Evolutionary conservation across 30 jellyfish, hydroid and myxozoan species (phyloP), one percentile per base, ranked within the genome.

Genomic region (Aurelia sp.): DNA sequence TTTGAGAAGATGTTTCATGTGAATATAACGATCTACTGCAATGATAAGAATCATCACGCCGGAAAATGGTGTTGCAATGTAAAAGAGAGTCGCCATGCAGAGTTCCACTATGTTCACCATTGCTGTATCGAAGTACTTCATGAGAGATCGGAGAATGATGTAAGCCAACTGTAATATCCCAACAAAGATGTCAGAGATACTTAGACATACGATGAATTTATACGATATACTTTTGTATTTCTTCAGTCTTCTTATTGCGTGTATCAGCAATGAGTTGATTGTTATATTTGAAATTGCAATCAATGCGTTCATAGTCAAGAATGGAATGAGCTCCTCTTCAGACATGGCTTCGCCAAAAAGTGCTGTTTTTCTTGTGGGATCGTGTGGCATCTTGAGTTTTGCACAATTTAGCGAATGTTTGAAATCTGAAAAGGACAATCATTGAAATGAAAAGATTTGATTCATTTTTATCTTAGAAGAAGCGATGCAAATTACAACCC

Each of bases 21-120:
- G 90, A 6, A 80, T 33, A 53, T 80, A 80, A 11, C 90, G 82
- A 80, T 80, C 90, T 4, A 63, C 86, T 16, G 86, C 75, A 13
- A 76, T 76, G 12, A 60, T 61, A 15, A 76, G 86, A 47, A 76
- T 76, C 86, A 76, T 76, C 22, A 74, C 86, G 19, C 86, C 86
- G 7, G 86, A 76, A n/a, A 76, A 76, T 18, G 86, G 86, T 13
- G 75, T 33, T 44, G 76, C 27, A 22, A 76, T 10, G 76, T 76
- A 76, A 40, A 76, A 76, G 50, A 76, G 35, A 5, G 86, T 76
- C 76, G 60, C 63, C 64, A 76, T 40, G 63, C 65, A 37, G 47
- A 76, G 33, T n/a, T 76, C 63, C 22, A 76, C 3, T 23, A 51
- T 19, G 16, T 11, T 13, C 11, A n/a, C 18, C 76, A 44, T 76